Evolutionary conservation across 2,888 invertebrate species (phyloP).

Genomic region (Cephus pygmeus): DNA sequence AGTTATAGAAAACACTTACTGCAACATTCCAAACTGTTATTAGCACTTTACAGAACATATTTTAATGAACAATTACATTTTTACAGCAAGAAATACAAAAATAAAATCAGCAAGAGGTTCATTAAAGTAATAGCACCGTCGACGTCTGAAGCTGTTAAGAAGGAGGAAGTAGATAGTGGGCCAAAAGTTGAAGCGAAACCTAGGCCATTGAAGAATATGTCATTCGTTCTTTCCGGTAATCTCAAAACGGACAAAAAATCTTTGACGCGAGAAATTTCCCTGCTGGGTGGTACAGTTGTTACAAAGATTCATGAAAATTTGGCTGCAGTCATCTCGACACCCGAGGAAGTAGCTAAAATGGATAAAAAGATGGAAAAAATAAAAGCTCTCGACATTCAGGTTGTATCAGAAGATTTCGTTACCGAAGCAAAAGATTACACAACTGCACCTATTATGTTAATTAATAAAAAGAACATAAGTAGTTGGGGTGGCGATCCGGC

Average conservation of each 20-base stretch:
- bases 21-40: background rate
- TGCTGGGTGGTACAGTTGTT: constrained; percentile 81
- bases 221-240: constrained; percentile 78
- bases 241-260: constrained; percentile 71
- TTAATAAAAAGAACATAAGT: constrained; percentile 80
- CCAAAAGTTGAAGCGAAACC: constrained; percentile 73
- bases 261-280: constrained; percentile 76
- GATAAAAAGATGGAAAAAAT: constrained; percentile 75
- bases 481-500: constrained; percentile 84
- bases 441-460: constrained; percentile 73
- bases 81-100: constrained; percentile 71
- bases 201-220: constrained; percentile 81
- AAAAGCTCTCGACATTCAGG: constrained; percentile 78
- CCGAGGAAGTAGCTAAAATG: constrained; percentile 77
- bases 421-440: constrained; percentile 74
- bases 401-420: constrained; percentile 82
- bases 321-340: constrained; percentile 81
- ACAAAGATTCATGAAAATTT: constrained; percentile 74
- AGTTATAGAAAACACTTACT: background rate
- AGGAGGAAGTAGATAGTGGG: constrained; percentile 67
- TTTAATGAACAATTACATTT: constrained; percentile 3
- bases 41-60: constrained; percentile 9
- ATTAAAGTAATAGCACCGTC: constrained; percentile 70
- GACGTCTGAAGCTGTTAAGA: constrained; percentile 65
- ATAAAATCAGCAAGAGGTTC: constrained; percentile 70